phyloP scores from a whole-genome alignment of 2,113 vertebrate species.

The Psammodynastes pulverulentus region DNA sequence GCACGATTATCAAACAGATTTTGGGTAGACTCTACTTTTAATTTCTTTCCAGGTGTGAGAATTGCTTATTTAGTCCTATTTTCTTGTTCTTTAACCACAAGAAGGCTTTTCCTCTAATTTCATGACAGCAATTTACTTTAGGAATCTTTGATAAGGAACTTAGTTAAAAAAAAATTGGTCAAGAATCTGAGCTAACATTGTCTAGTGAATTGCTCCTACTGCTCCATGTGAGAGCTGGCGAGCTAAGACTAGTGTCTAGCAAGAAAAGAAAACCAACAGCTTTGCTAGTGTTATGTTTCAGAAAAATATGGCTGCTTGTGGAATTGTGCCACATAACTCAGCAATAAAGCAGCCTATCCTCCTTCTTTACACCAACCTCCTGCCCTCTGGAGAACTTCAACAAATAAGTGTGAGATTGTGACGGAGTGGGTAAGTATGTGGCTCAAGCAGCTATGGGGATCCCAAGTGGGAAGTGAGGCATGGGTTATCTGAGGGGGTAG shows the following conservation, averaged over 20 bases:
- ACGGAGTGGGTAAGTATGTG: neutral
- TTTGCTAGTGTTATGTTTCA: neutral
- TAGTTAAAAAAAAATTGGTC: neutral
- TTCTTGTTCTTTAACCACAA: neutral
- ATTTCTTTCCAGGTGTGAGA: neutral
- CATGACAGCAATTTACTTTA: neutral
- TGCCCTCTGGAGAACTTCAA: neutral
- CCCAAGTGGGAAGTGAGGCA: neutral
- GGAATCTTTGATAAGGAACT: neutral
- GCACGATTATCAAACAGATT: neutral
- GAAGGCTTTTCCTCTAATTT: neutral
- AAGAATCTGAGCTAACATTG: neutral
- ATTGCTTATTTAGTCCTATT: neutral
- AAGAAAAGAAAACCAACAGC: neutral
- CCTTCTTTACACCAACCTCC: neutral
- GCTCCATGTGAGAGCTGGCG: neutral
- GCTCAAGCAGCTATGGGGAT: neutral
- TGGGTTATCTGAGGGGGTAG: neutral
- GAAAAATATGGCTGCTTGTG: neutral
- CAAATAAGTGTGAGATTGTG: neutral
- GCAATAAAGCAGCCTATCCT: neutral
- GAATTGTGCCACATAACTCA: neutral
- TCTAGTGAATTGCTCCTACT: neutral
- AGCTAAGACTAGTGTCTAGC: neutral
- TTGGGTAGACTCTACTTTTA: neutral